phyloP scores from a whole-genome alignment of 2,797 vertebrate genomes.

The Microtus obscurus region DNA sequence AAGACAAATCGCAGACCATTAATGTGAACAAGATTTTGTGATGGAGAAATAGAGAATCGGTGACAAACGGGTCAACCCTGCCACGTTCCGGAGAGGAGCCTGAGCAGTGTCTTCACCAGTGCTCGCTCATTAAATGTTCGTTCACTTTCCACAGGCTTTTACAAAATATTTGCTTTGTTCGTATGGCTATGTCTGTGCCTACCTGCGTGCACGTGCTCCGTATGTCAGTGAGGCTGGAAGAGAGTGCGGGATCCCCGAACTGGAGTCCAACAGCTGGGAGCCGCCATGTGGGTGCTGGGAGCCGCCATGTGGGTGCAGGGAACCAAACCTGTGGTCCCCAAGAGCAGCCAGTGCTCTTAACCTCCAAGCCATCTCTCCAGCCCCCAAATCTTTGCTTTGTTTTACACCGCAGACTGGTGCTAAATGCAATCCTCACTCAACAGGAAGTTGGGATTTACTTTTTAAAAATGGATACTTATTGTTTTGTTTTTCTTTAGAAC shows the following conservation, averaged over 20 bases:
- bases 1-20: conserved; percentile 47
- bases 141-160: not conserved
- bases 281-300: not conserved
- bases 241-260: not conserved
- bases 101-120: not conserved
- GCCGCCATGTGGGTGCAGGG: not conserved
- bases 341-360: not conserved
- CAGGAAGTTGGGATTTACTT: not conserved
- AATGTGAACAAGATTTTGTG: conserved; percentile 59
- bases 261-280: not conserved
- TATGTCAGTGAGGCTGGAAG: not conserved
- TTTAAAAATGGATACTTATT: conserved; percentile 1
- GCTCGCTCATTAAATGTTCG: conserved; percentile 8
- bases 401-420: not conserved
- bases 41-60: not conserved
- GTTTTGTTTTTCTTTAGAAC: conserved; percentile 43
- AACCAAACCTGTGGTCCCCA: not conserved
- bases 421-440: not conserved
- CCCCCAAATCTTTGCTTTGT: not conserved
- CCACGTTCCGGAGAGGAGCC: not conserved
- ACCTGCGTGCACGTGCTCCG: not conserved
- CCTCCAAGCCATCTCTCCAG: not conserved
- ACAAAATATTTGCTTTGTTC: too few species aligned
- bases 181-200: not conserved
- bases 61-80: not conserved